Evolutionary conservation across 2,888 invertebrate genomes (phyloP).

Genomic region (Mellilla xanthometata): DNA sequence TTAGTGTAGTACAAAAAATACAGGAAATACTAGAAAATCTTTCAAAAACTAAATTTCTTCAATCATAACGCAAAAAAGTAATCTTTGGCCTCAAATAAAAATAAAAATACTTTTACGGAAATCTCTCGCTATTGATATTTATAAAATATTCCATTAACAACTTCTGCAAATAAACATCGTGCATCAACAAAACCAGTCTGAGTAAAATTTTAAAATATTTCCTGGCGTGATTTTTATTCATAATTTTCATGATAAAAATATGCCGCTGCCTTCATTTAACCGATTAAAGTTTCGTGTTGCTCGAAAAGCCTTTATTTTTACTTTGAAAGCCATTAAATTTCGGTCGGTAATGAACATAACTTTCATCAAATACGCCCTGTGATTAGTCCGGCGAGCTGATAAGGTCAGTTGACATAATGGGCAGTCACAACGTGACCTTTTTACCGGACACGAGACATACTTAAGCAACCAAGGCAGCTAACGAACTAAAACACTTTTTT

Average conservation of each 20-base stretch:
- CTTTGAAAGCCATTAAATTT: slow-evolving; percentile 17
- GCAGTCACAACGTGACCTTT: slow-evolving; percentile 27
- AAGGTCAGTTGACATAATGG: slow-evolving; percentile 36
- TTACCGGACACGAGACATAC: slow-evolving; percentile 8
- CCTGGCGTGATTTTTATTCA: neutral
- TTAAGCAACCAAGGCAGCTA: neutral
- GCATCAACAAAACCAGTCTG: no score
- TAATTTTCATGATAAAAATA: slow-evolving; percentile 2
- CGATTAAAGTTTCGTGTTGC: slow-evolving; percentile 12
- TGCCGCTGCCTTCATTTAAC: slow-evolving; percentile 5
- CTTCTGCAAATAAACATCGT: no score
- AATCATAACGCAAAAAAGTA: no score
- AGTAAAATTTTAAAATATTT: no score
- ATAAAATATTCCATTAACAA: no score
- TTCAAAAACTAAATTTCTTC: no score
- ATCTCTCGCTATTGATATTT: no score
- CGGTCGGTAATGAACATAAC: slow-evolving; percentile 31
- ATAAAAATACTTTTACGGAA: no score
- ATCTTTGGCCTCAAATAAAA: no score
- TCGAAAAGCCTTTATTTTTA: slow-evolving; percentile 3
- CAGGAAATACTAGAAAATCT: no score
- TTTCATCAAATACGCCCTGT: slow-evolving; percentile 30
- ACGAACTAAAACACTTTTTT: no score
- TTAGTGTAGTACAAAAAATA: no score
- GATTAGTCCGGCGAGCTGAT: slow-evolving; percentile 32